These are phyloP conservation scores for Crocallis elinguaria DNA, from an alignment of 2,888 invertebrate genomes.

Conservation along the genomic window DNA sequence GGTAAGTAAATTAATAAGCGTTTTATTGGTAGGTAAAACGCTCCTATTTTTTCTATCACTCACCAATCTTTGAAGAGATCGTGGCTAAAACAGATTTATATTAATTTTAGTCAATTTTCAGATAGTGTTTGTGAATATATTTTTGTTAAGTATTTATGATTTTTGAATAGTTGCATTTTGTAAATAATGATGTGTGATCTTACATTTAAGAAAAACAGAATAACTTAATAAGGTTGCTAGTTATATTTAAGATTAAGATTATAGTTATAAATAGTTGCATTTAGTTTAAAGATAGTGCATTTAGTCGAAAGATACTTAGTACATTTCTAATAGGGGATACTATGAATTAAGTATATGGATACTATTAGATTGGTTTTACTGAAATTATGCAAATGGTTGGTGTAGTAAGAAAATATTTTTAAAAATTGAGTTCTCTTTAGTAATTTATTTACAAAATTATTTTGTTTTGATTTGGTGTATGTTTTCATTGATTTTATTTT, in stretches of 20 bases:
- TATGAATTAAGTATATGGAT: too few species aligned
- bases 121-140: background rate
- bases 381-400: constrained; percentile 17
- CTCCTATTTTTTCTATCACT: background rate
- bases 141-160: background rate
- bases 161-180: constrained; percentile 13
- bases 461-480: constrained; percentile 3
- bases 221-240: background rate
- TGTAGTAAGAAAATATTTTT: constrained; percentile 22
- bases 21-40: background rate
- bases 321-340: too few species aligned
- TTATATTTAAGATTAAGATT: too few species aligned
- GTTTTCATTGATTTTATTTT: constrained; percentile 10
- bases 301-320: too few species aligned
- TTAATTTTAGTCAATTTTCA: background rate
- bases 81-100: background rate
- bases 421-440: constrained; percentile 22
- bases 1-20: too few species aligned
- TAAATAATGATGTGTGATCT: constrained; percentile 46
- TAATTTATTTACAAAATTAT: constrained; percentile 14
- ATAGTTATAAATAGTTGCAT: too few species aligned
- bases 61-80: background rate
- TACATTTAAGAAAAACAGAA: constrained; percentile 22
- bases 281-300: too few species aligned
- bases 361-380: background rate